Percentiles rank a stretch among this genome's conserved stretches.
These are phyloP conservation scores for Deroptyus accipitrinus DNA, from an alignment of 2,113 vertebrate genomes.

Conservation along the genomic window DNA sequence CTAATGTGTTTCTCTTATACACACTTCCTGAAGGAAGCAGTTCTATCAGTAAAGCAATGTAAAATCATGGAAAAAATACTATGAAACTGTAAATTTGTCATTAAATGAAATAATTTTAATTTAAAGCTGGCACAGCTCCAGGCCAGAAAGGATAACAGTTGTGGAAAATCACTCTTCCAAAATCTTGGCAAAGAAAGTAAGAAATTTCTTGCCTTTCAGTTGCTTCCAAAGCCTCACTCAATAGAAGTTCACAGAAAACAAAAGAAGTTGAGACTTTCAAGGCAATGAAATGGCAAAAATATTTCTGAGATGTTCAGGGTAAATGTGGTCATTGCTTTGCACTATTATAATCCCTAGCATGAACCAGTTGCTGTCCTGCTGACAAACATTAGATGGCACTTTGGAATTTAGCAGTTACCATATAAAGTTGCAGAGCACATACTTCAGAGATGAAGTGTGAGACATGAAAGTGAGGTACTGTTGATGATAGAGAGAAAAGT, in stretches of 20 bases:
- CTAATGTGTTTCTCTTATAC: background rate
- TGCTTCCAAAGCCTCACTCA: background rate
- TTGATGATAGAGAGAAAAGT: background rate
- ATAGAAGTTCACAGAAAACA: background rate
- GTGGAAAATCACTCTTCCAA: background rate
- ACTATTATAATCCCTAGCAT: background rate
- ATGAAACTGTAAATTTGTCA: background rate
- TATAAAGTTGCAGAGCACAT: background rate
- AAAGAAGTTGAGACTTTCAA: background rate
- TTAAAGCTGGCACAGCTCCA: background rate
- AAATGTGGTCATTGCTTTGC: background rate
- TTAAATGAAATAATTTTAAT: background rate
- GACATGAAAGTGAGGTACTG: background rate
- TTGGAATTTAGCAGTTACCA: conserved; percentile 1
- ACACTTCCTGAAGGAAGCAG: background rate
- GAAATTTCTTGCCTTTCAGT: background rate
- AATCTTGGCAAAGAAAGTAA: background rate
- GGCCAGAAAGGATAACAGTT: background rate
- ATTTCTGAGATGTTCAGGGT: background rate
- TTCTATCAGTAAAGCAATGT: background rate
- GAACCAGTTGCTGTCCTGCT: conserved; percentile 22
- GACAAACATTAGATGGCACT: conserved; percentile 52
- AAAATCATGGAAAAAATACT: background rate
- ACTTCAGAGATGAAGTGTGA: background rate
- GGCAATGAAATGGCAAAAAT: background rate